A percentile compares a stretch with the other conserved stretches of the same genome.
These are phyloP conservation scores for Bradynema listronoti DNA, from an alignment of 1,140 invertebrate species.

Conservation along the genomic window DNA sequence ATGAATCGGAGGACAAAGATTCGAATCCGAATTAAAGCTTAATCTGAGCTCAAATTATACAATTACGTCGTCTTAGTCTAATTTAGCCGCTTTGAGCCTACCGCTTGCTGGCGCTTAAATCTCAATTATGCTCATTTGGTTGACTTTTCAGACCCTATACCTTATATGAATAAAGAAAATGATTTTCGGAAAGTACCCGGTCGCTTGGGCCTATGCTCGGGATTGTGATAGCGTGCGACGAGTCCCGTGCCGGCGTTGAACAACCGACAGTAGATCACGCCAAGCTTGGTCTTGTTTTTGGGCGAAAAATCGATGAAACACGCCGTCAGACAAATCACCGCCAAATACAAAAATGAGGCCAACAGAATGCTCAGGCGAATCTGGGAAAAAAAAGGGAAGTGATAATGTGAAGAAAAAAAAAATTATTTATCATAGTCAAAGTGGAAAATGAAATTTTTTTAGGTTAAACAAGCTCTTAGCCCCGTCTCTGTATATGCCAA, in stretches of 20 bases:
- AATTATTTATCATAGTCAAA: neutral
- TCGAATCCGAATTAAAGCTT: too few species aligned
- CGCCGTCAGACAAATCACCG: conserved; percentile 29
- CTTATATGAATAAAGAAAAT: neutral
- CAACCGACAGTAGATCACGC: conserved; percentile 39
- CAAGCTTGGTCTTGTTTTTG: conserved; percentile 32
- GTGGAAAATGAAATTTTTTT: neutral
- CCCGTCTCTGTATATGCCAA: too few species aligned
- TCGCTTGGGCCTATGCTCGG: conserved; percentile 29
- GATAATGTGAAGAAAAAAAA: neutral
- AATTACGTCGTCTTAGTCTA: too few species aligned
- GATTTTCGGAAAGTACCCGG: conserved; percentile 19
- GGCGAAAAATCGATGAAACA: conserved; percentile 21
- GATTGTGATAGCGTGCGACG: conserved; percentile 29
- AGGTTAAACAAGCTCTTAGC: too few species aligned
- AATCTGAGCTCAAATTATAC: too few species aligned
- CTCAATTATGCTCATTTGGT: neutral
- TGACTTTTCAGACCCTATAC: neutral
- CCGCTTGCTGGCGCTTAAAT: too few species aligned
- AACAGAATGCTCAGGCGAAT: conserved; percentile 25
- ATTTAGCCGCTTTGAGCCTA: too few species aligned
- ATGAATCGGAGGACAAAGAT: too few species aligned
- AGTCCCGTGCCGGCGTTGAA: conserved; percentile 39
- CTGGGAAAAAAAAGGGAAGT: conserved; percentile 8
- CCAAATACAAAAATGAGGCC: conserved; percentile 32